phyloP scores from a whole-genome alignment of 2,113 vertebrate genomes.

The Chlamydotis undulata region DNA sequence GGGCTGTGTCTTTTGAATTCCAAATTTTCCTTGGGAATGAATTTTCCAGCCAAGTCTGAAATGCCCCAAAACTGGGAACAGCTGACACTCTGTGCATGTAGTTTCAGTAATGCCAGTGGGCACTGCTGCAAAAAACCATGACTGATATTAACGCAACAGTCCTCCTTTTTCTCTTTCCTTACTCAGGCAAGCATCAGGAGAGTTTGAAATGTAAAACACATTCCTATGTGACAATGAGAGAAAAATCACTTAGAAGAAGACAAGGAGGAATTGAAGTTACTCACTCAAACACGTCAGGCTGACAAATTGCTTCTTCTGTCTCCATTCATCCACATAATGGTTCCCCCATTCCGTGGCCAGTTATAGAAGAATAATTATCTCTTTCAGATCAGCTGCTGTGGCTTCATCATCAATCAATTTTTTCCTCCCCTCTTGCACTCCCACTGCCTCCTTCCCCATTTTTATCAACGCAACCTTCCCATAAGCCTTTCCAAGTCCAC shows the following conservation, averaged over 20 bases:
- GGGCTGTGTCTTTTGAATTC: background rate
- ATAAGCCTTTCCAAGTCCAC: conserved; percentile 1
- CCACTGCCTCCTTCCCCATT: background rate
- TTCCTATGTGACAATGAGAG: conserved; percentile 34
- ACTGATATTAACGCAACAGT: background rate
- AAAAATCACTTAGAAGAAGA: conserved; percentile 59
- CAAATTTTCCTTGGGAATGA: background rate
- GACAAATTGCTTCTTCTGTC: conserved; percentile 61
- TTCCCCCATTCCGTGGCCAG: conserved; percentile 49
- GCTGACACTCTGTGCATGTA: background rate
- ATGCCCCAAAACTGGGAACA: background rate
- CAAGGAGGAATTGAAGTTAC: conserved; percentile 67
- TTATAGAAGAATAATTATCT: conserved; percentile 70
- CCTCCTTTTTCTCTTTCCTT: background rate
- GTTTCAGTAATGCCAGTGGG: background rate
- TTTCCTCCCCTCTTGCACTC: conserved; percentile 1
- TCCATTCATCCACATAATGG: conserved; percentile 64
- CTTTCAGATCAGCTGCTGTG: conserved; percentile 54
- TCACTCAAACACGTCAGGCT: conserved; percentile 69
- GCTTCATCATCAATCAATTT: conserved; percentile 56
- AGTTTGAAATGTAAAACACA: conserved; percentile 48
- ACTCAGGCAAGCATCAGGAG: conserved; percentile 18
- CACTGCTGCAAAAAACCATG: background rate
- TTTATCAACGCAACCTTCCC: background rate
- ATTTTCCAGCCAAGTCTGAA: background rate